Percentiles rank a stretch among this genome's conserved stretches.
These are phyloP conservation scores for Tachypleus tridentatus DNA, from an alignment of 1,140 invertebrate genomes.

Conservation along the genomic window DNA sequence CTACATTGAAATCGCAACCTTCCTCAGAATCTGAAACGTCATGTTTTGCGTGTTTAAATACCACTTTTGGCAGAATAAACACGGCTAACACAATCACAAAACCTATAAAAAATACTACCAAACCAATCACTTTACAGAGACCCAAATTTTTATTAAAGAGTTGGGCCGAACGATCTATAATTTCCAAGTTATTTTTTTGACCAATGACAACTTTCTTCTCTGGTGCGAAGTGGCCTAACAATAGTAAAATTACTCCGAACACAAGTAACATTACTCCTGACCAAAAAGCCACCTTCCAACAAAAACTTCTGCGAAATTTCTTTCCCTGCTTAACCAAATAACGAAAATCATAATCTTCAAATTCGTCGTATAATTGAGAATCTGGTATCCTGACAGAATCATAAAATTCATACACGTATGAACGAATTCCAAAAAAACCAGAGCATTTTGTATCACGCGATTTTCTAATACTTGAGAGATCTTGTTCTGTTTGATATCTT, in stretches of 20 bases:
- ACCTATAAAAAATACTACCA: conserved; percentile 41
- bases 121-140: conserved; percentile 39
- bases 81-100: conserved; percentile 38
- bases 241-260: conserved; percentile 37
- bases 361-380: conserved; percentile 17
- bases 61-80: conserved; percentile 39
- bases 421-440: conserved; percentile 22
- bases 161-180: conserved; percentile 37
- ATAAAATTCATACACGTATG: conserved; percentile 25
- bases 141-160: conserved; percentile 41
- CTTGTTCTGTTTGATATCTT: no score
- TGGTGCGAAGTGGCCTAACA: conserved; percentile 41
- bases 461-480: no score
- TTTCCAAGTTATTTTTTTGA: conserved; percentile 35
- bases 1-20: conserved; percentile 5
- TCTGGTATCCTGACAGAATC: conserved; percentile 19
- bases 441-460: not conserved
- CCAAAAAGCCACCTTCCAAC: conserved; percentile 7
- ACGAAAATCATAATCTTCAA: conserved; percentile 8
- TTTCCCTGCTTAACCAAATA: not conserved
- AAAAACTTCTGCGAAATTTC: not conserved
- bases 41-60: conserved; percentile 35
- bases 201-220: conserved; percentile 35
- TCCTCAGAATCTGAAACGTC: conserved; percentile 29
- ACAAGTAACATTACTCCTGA: conserved; percentile 36